Evolutionary conservation across 1,140 invertebrate genomes (phyloP), one percentile per base, ranked within the genome.

Genomic region (Ylistrum balloti): DNA sequence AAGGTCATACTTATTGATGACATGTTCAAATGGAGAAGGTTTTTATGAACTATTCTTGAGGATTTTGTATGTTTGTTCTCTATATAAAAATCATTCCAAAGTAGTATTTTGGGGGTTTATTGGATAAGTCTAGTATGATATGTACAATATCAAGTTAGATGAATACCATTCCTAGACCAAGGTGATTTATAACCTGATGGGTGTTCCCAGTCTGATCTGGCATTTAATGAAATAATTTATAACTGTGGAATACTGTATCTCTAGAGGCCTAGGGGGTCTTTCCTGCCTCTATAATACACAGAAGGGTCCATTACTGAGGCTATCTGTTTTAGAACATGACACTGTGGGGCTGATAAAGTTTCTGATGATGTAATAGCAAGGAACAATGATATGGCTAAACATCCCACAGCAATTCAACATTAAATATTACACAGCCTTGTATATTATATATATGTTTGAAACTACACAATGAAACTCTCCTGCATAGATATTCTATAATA

Each of bases 211-310:
- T 9, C n/a, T 74, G n/a, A 74, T 74, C 17, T 28, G n/a, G 28
- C 56, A 5, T 74, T 74, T 74, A 74, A 74, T 74, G 56, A 28
- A 28, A 74, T 74, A 74, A 74, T 28, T 48, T 48, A 74, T 74
- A 5, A 11, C 56, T 5, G 5, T 74, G 56, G 56, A 74, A 22
- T 74, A 28, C n/a, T 74, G 17, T n/a, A 74, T 74, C 0, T 28
- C 0, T 28, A 17, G 56, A 28, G 5, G 22, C 56, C n/a, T n/a
- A 28, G 17, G 56, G 56, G 56, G 28, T n/a, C 56, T 2, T 74
- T n/a, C 56, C 56, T 28, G 7, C 28, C 56, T 28, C 41, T 45
- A 17, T 45, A 13, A 13, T 17, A 45, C 41, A 28, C 56, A 28
- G 56, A 74, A 74, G 22, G 56, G 22, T 74, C 28, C 20, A 28